A percentile compares a stretch with the other conserved stretches of the same genome.
Conservation (phyloP, 2,888 invertebrate species). For the Drosophila buzzatii region DNA sequence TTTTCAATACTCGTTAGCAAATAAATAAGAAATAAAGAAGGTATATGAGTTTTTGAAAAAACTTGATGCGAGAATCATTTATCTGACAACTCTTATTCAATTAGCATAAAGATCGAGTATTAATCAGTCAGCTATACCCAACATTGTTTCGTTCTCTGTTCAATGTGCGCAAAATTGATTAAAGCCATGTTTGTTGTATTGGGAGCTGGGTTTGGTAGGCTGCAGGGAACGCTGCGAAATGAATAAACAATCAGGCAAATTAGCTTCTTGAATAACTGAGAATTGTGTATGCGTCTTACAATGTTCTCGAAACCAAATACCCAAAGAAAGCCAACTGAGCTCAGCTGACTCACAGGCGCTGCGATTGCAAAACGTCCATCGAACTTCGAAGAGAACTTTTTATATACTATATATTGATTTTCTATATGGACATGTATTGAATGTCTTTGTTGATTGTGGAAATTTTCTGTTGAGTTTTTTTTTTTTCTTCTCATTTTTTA, state of each 20-base stretch:
- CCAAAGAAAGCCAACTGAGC: constrained; percentile 6
- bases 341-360: constrained; percentile 41
- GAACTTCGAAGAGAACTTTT: constrained; percentile 27
- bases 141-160: constrained; percentile 11
- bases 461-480: constrained; percentile 17
- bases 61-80: too few species aligned
- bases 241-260: constrained; percentile 73
- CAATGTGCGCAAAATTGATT: constrained; percentile 41
- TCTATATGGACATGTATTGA: constrained; percentile 22
- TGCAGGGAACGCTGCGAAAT: constrained; percentile 36
- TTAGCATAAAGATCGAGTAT: neutral
- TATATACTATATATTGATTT: constrained; percentile 16
- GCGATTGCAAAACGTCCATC: constrained; percentile 33
- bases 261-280: constrained; percentile 50
- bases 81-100: neutral
- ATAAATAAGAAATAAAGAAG: too few species aligned
- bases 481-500: constrained; percentile 21
- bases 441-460: constrained; percentile 41
- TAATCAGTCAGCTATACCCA: neutral
- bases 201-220: neutral
- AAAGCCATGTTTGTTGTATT: constrained; percentile 16
- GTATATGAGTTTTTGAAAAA: neutral
- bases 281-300: constrained; percentile 23
- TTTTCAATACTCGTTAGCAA: neutral
- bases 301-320: constrained; percentile 18